Conservation (phyloP, 2,888 invertebrate species). For the Sesamia inferens region DNA sequence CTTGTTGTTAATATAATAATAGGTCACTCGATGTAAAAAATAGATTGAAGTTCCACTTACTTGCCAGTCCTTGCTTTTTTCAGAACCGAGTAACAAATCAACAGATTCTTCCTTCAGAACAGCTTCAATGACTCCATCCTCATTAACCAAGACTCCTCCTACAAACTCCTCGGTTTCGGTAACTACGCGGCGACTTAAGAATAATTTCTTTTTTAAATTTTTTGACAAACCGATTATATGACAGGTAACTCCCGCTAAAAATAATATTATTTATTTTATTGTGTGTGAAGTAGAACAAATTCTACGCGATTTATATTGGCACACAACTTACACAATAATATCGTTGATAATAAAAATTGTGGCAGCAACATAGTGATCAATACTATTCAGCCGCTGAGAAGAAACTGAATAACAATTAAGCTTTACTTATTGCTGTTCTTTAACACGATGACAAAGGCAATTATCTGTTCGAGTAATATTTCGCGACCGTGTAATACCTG, state of each 20-base stretch:
- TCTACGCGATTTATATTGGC: conserved; percentile 6
- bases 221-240: conserved; percentile 46
- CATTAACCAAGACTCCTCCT: conserved; percentile 90
- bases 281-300: neutral
- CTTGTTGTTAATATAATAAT: neutral
- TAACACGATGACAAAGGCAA: conserved; percentile 56
- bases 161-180: conserved; percentile 87
- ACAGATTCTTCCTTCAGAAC: conserved; percentile 85
- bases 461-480: conserved; percentile 46
- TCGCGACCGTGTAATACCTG: conserved; percentile 31
- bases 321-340: conserved; percentile 57
- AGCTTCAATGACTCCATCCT: conserved; percentile 89
- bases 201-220: conserved; percentile 73
- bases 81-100: conserved; percentile 62
- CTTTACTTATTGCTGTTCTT: conserved; percentile 38
- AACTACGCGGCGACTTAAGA: conserved; percentile 85
- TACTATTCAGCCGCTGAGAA: conserved; percentile 43
- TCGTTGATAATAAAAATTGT: conserved; percentile 43
- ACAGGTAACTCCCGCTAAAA: conserved; percentile 54
- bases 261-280: conserved; percentile 27
- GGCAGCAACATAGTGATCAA: conserved; percentile 57
- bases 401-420: conserved; percentile 55
- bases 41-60: conserved; percentile 38
- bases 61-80: conserved; percentile 65
- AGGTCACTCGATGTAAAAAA: neutral